phyloP scores from a whole-genome alignment of 2,113 vertebrate genomes.

The Ursus arctos region DNA sequence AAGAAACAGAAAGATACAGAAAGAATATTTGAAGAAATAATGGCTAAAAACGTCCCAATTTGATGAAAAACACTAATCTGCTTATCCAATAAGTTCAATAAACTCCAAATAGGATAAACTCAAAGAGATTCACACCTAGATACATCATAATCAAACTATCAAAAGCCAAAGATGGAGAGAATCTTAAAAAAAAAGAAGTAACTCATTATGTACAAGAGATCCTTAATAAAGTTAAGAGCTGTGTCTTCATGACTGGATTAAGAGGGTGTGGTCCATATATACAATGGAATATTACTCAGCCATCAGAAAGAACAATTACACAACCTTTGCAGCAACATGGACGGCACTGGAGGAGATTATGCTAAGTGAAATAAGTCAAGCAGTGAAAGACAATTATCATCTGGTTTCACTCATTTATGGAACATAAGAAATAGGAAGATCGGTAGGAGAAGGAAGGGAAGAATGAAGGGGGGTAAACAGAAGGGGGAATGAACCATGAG shows the following conservation, averaged over 20 bases:
- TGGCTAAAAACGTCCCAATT: background rate
- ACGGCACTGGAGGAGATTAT: too few species aligned
- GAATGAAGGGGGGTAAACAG: too few species aligned
- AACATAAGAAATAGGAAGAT: too few species aligned
- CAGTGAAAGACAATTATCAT: too few species aligned
- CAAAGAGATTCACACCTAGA: background rate
- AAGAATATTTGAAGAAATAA: slow-evolving; percentile 24
- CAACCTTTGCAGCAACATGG: too few species aligned
- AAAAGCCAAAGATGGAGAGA: background rate
- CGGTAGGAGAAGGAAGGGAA: too few species aligned
- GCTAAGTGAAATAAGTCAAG: too few species aligned
- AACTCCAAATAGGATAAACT: background rate
- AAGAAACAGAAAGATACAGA: background rate
- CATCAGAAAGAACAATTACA: too few species aligned
- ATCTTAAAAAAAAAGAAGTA: background rate
- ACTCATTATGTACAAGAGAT: background rate
- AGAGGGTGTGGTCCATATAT: too few species aligned
- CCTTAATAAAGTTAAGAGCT: background rate
- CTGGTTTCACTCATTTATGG: too few species aligned
- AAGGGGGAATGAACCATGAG: too few species aligned
- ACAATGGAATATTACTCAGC: too few species aligned
- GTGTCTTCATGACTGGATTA: background rate
- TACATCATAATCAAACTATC: background rate
- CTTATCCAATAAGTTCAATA: background rate
- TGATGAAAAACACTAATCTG: background rate